Percentiles rank a stretch among this genome's conserved stretches.
Conservation (phyloP, 2,797 vertebrate species). For the Crotalus adamanteus region DNA sequence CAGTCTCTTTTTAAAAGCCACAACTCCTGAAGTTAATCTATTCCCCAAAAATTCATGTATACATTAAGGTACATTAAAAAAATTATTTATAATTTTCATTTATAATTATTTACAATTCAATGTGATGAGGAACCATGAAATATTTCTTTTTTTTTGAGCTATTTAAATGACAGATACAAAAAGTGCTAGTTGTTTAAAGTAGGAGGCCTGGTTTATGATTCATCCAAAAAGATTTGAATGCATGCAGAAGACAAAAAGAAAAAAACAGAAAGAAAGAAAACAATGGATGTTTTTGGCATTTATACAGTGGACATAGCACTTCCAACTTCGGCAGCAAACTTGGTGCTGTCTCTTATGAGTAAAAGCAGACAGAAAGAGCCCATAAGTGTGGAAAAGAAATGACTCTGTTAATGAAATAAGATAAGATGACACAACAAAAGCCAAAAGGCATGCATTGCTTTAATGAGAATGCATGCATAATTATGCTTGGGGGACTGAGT, state of each 20-base stretch:
- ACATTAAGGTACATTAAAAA: not conserved
- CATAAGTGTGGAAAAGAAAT: not conserved
- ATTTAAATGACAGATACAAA: slow-evolving; percentile 31
- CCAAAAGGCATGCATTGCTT: not conserved
- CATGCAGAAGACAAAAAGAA: slow-evolving; percentile 10
- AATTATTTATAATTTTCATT: not conserved
- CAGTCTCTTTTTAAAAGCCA: not conserved
- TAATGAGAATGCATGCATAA: not conserved
- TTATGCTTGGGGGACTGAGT: not conserved
- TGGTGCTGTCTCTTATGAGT: slow-evolving; percentile 13
- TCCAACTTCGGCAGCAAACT: slow-evolving; percentile 34
- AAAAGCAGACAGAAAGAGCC: slow-evolving; percentile 13
- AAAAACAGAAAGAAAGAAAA: not conserved
- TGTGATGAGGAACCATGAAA: not conserved
- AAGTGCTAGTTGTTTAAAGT: slow-evolving; percentile 1
- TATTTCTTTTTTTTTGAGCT: not conserved
- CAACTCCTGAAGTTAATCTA: not conserved
- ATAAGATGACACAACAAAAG: not conserved
- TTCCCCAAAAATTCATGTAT: not conserved
- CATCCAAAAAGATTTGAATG: slow-evolving; percentile 9
- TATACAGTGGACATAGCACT: slow-evolving; percentile 5
- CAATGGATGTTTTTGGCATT: slow-evolving; percentile 19
- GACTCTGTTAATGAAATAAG: not conserved
- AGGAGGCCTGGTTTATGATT: slow-evolving; percentile 23
- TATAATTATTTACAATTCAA: not conserved